Conservation (phyloP, 2,797 vertebrate genomes). For the Naso thynnoides region DNA sequence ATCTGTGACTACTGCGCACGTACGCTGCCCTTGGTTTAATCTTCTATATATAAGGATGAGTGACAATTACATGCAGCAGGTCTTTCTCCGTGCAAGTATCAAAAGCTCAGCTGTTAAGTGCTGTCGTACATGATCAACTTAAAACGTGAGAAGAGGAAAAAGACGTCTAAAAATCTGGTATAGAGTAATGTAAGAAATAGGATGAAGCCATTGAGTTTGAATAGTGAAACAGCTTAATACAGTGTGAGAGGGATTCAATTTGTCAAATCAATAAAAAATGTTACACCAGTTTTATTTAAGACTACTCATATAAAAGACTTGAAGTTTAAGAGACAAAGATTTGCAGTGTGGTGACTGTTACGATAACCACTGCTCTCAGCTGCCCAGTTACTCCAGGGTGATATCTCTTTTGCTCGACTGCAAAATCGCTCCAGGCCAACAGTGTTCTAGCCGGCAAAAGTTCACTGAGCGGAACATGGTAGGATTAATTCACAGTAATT, state of each 20-base stretch:
- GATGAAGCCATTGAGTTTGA: neutral
- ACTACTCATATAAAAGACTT: neutral
- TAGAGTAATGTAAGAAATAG: neutral
- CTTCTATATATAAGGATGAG: slow-evolving; percentile 21
- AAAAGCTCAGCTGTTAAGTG: slow-evolving; percentile 2
- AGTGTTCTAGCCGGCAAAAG: slow-evolving; percentile 59
- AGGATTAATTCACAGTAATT: slow-evolving; percentile 71
- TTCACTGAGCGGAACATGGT: slow-evolving; percentile 69
- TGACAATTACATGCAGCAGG: slow-evolving; percentile 4
- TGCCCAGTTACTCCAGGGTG: slow-evolving; percentile 52
- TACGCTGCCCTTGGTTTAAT: slow-evolving; percentile 6
- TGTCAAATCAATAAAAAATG: neutral
- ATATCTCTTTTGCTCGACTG: slow-evolving; percentile 53
- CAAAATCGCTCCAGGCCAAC: slow-evolving; percentile 62
- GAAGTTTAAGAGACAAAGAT: neutral
- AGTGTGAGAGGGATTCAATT: neutral
- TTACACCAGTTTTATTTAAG: neutral
- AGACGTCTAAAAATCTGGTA: neutral
- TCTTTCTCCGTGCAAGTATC: slow-evolving; percentile 7
- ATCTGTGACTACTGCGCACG: slow-evolving; percentile 16
- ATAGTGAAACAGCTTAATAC: neutral
- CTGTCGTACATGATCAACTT: neutral
- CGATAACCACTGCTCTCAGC: slow-evolving; percentile 35
- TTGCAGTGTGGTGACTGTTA: slow-evolving; percentile 19
- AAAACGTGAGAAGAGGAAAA: neutral